Conservation (phyloP, 2,113 vertebrate genomes). For the Apaloderma vittatum region DNA sequence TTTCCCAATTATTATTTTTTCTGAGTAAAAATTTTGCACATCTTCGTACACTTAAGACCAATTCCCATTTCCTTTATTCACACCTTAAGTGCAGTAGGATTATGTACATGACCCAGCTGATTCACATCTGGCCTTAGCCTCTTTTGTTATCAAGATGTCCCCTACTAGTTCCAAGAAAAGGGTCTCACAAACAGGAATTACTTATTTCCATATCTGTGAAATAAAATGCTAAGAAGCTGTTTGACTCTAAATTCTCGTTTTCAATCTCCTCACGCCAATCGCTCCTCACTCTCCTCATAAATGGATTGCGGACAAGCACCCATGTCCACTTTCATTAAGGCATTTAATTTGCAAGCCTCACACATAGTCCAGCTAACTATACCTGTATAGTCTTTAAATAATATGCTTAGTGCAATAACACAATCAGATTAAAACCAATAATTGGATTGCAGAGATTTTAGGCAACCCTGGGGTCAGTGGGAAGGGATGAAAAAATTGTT, state of each 20-base stretch:
- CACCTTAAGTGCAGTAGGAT: neutral
- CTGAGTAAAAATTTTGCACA: neutral
- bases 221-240: neutral
- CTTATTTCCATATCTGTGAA: neutral
- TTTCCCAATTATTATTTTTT: neutral
- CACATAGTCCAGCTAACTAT: neutral
- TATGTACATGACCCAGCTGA: neutral
- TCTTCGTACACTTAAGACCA: neutral
- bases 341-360: neutral
- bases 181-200: neutral
- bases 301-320: neutral
- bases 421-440: neutral
- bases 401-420: constrained; percentile 16
- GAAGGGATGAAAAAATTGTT: neutral
- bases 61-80: neutral
- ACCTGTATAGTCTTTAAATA: neutral
- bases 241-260: neutral
- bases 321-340: neutral
- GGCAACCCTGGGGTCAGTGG: constrained; percentile 7
- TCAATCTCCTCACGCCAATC: fast-evolving
- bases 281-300: neutral
- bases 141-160: neutral
- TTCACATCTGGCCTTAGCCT: neutral
- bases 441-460: constrained; percentile 25
- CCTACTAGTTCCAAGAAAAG: neutral